These are phyloP conservation scores for Dorcus hopei DNA, from an alignment of 2,888 invertebrate species.

Conservation along the genomic window DNA sequence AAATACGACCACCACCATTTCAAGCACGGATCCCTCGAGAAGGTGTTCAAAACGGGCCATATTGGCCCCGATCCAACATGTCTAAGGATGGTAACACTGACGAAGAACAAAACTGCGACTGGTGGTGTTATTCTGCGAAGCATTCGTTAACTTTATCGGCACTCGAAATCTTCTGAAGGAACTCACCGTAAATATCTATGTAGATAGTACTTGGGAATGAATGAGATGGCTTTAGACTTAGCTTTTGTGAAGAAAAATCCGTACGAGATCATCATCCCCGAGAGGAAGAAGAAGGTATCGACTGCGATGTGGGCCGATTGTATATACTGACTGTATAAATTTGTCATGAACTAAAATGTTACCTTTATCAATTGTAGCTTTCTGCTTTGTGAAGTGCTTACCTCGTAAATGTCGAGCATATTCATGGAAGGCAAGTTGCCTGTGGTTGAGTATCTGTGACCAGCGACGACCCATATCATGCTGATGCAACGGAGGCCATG, in stretches of 20 bases:
- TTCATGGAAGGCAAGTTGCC: background rate
- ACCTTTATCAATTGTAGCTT: background rate
- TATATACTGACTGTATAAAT: conserved; percentile 3
- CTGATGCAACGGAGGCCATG: background rate
- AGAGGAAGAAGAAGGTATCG: conserved; percentile 18
- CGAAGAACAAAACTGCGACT: conserved; percentile 12
- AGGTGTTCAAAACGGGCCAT: background rate
- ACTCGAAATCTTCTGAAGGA: background rate
- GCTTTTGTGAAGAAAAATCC: conserved; percentile 8
- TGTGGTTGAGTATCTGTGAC: background rate
- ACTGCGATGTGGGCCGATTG: conserved; percentile 14
- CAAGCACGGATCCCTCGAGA: conserved; percentile 3
- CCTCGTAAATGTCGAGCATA: background rate
- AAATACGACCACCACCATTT: conserved; percentile 20
- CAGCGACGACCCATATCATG: conserved; percentile 1
- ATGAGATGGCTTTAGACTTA: conserved; percentile 2
- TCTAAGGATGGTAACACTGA: conserved; percentile 7
- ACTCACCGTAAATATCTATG: conserved; percentile 9
- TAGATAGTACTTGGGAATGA: conserved; percentile 8
- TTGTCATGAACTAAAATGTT: conserved; percentile 2
- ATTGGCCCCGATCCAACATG: conserved; percentile 10
- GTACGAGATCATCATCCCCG: conserved; percentile 14
- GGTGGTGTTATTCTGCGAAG: conserved; percentile 12
- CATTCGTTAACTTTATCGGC: background rate
- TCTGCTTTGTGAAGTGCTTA: no score